Evolutionary conservation across 2,113 vertebrate species (phyloP), one percentile per base, ranked within the genome.

Genomic region (Gnathonemus echidnorhynchus): DNA sequence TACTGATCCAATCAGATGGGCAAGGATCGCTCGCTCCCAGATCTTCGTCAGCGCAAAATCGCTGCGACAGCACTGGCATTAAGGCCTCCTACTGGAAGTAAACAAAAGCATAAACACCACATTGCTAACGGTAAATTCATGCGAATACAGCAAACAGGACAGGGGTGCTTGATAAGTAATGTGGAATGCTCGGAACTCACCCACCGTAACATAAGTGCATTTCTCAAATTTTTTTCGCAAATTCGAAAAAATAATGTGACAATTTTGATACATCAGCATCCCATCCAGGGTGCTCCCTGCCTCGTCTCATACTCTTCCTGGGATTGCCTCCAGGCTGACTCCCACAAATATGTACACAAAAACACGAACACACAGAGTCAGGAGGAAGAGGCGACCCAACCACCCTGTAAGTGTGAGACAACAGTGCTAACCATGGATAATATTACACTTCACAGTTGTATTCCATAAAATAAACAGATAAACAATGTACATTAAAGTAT

Each of bases 1-100:
- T 91, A 90, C 52, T 87, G 87, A 91, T 91, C 58, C 58, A 8
- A 87, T 90, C 53, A 89, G 86, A 90, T 74, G 88, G 90, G 83
- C 89, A 92, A 86, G 88, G 88, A 90, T 86, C 31, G 52, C 85
- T 90, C 58, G n/a, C 85, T 74, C 80, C 31, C 74, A 5, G 86
- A 91, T 92, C 91, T 87, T 92, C 56, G 9, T 48, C 85, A 92
- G 87, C 5, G 89, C 87, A 2, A 90, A 90, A 92, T 92, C 87
- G 46, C 86, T 91, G 90, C 70, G 90, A 93, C 90, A 91, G 74
- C 31, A 21, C 58, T 66, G 88, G 85, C 90, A 91, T 91, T 39
- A 93, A 91, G 27, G 88, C 90, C 92, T 90, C 91, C 93, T 58
- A 91, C 90, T 88, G 90, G 66, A 91, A 90, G 39, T 89, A 90